Conservation (phyloP, 35 echinoderm and acorn worm species). For the Anneissia japonica region DNA sequence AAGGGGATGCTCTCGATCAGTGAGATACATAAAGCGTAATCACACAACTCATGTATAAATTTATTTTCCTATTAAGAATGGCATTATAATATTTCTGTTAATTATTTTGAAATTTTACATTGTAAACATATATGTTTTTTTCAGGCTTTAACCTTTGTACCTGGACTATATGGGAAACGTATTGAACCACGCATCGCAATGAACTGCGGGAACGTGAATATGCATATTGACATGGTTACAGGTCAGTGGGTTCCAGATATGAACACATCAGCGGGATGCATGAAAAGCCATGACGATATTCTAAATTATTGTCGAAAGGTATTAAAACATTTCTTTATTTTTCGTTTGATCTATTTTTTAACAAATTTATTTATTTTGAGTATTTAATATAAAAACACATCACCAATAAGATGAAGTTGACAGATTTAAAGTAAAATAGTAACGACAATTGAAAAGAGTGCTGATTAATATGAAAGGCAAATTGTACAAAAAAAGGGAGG, state of each 20-base stretch:
- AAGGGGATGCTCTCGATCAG: neutral
- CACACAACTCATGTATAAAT: neutral
- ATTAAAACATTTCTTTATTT: too few species aligned
- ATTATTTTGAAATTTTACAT: too few species aligned
- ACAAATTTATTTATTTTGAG: too few species aligned
- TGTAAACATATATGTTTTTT: neutral
- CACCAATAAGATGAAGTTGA: too few species aligned
- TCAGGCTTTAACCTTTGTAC: neutral
- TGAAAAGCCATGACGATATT: neutral
- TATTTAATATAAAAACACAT: too few species aligned
- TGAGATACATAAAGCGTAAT: neutral
- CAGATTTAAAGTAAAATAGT: too few species aligned
- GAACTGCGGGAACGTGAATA: neutral
- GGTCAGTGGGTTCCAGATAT: neutral
- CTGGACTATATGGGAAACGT: neutral
- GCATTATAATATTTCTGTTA: too few species aligned
- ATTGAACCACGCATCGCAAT: neutral
- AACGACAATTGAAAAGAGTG: too few species aligned
- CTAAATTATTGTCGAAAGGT: neutral
- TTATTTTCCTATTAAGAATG: too few species aligned
- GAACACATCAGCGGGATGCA: neutral
- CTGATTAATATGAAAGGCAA: too few species aligned
- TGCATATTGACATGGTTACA: neutral
- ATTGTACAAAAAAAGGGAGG: too few species aligned
- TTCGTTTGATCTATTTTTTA: too few species aligned